Base-by-base conservation (phyloP, 2,113 vertebrate species). In the Prunella fulvescens region DNA sequence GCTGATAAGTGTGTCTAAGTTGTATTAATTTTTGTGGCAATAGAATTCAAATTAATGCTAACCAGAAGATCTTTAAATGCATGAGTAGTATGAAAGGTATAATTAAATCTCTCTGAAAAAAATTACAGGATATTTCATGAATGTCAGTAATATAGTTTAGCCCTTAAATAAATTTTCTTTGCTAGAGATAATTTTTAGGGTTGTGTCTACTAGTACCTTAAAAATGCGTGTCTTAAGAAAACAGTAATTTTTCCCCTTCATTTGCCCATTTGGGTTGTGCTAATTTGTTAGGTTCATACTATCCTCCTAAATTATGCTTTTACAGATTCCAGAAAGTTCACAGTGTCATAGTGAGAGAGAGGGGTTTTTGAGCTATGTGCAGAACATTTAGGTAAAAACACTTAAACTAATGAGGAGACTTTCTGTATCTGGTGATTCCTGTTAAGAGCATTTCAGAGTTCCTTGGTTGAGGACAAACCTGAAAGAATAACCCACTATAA, bases 1-100 rank as follows among this genome's bases (percentile, higher is more conserved):
- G 50, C 19, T 93, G 60, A 93, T 93, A 88, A 90, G 71, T 81
- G 37, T 84, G 40, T 88, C 64, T 74, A 71, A 78, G 22, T 81
- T 91, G 47, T 88, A 74, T 92, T 91, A 91, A 95, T 94, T 92
- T 84, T 51, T 79, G 69, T 92, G 81, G 77, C 72, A 84, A 10
- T 48, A 92, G 69, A 86, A 93, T 94, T 95, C 80, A 91, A 93
- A 97, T 93, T 84, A 93, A 91, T 71, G 91, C 69, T 64, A 78
- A 91, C 44, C 44, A 79, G 54, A 90, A 82, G 42, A 67, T 92
- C 44, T 92, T 86, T 74, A 73, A 96, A 47, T 81, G 84, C 76
- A 51, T 81, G 60, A 90, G 44, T 50, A 56, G 51, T 71, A 78
- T 1, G 11, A 93, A 97, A 93, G 83, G 50, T 96, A 64, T 96